Evolutionary conservation across 2,113 vertebrate species (phyloP).

Genomic region (Melanerpes aurifrons): DNA sequence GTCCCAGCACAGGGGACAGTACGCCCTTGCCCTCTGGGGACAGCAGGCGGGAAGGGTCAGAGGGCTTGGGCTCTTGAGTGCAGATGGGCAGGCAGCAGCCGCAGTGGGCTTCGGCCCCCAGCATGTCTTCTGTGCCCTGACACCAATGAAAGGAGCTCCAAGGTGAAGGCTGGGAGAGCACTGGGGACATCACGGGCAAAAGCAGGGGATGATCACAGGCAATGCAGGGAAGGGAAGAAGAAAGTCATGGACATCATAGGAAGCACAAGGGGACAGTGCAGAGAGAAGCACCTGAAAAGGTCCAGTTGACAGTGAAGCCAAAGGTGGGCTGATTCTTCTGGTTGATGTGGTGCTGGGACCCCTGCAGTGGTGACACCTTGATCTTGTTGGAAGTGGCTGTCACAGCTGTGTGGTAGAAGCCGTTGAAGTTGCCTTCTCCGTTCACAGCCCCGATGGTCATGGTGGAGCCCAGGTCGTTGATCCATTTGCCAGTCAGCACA

Average conservation of each 20-base stretch:
- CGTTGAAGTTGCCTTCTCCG: accelerated
- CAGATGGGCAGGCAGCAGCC: neutral
- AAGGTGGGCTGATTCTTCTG: neutral
- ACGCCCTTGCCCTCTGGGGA: neutral
- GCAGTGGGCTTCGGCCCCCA: neutral
- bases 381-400: accelerated
- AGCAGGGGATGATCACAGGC: neutral
- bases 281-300: neutral
- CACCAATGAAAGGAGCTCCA: neutral
- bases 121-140: neutral
- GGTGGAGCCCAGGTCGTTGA: conserved; percentile 25
- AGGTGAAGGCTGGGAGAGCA: neutral
- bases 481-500: accelerated
- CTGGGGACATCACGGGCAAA: neutral
- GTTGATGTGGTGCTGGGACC: accelerated
- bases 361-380: neutral
- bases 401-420: neutral
- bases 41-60: neutral
- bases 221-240: neutral
- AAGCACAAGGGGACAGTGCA: too few relatives aligned
- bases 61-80: accelerated
- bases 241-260: too few relatives aligned
- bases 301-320: conserved; percentile 8
- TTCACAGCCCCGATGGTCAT: accelerated
- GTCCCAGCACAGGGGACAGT: neutral